Conservation (phyloP, 2,113 vertebrate species). For the Nothoprocta perdicaria region DNA sequence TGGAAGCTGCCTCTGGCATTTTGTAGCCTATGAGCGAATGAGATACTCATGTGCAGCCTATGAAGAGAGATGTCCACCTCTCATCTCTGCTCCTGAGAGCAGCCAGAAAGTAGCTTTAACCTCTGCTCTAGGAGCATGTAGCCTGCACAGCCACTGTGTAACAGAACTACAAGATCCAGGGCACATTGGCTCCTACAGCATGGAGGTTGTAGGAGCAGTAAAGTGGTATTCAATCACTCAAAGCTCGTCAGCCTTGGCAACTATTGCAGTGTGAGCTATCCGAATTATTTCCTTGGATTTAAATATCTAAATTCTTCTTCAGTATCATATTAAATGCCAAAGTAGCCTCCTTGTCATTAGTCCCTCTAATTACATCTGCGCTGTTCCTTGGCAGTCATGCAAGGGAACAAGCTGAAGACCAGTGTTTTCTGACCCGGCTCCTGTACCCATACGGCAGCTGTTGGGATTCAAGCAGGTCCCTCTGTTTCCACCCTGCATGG, state of each 20-base stretch:
- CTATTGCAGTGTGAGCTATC: neutral
- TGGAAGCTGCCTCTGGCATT: neutral
- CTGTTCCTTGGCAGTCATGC: neutral
- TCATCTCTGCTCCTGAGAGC: neutral
- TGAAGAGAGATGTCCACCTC: neutral
- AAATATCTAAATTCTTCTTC: neutral
- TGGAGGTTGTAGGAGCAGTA: neutral
- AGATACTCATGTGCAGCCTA: neutral
- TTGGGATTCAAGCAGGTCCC: neutral
- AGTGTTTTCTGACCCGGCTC: neutral
- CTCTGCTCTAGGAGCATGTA: neutral
- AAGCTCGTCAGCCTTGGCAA: neutral
- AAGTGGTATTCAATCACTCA: neutral
- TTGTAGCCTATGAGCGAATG: neutral
- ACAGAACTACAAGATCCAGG: neutral
- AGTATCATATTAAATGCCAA: neutral
- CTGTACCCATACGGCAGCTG: rapidly evolving
- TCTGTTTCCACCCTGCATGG: neutral
- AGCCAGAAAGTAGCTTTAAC: neutral
- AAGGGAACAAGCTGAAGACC: neutral
- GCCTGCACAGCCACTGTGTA: rapidly evolving
- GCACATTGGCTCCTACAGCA: rapidly evolving
- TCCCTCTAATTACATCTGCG: neutral
- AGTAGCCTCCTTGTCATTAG: neutral
- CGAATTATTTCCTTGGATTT: neutral